A percentile compares a stretch with the other conserved stretches of the same genome.
Evolutionary conservation across 1,140 invertebrate species (phyloP).

Genomic region (Pachyrhynchus sulphureomaculatus): DNA sequence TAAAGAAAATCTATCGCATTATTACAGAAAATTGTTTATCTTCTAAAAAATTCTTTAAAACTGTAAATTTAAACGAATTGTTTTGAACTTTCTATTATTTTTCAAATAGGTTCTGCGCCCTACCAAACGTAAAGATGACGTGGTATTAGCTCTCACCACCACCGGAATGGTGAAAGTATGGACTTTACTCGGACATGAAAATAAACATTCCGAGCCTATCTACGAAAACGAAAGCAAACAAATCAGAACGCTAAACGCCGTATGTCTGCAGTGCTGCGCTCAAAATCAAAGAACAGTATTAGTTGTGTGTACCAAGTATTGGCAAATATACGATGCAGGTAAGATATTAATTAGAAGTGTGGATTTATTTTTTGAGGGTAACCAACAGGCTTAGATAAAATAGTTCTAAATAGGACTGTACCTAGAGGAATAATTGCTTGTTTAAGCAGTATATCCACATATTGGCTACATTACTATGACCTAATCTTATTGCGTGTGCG

Average conservation of each 20-base stretch:
- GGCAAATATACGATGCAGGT: constrained; percentile 87
- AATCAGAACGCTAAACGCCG: constrained; percentile 90
- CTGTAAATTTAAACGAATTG: no score
- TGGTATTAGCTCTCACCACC: constrained; percentile 92
- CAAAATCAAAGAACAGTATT: constrained; percentile 96
- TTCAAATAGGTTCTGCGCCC: constrained; percentile 70
- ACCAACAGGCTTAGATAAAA: no score
- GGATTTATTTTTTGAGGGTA: no score
- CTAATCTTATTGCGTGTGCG: no score
- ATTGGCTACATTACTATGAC: no score
- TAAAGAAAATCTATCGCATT: no score
- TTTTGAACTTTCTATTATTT: no score
- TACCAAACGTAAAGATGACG: constrained; percentile 90
- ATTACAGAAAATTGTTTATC: no score
- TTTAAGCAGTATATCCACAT: no score
- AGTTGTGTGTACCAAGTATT: constrained; percentile 94
- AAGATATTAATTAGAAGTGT: not conserved
- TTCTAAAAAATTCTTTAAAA: no score
- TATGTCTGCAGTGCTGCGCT: constrained; percentile 89
- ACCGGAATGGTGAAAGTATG: constrained; percentile 98
- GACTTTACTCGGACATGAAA: constrained; percentile 88
- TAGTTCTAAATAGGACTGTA: no score
- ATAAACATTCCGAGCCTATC: constrained; percentile 81
- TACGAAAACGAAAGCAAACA: constrained; percentile 98
- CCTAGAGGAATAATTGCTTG: no score